Evolutionary conservation across 2,888 invertebrate genomes (phyloP).

Genomic region (Tyria jacobaeae): DNA sequence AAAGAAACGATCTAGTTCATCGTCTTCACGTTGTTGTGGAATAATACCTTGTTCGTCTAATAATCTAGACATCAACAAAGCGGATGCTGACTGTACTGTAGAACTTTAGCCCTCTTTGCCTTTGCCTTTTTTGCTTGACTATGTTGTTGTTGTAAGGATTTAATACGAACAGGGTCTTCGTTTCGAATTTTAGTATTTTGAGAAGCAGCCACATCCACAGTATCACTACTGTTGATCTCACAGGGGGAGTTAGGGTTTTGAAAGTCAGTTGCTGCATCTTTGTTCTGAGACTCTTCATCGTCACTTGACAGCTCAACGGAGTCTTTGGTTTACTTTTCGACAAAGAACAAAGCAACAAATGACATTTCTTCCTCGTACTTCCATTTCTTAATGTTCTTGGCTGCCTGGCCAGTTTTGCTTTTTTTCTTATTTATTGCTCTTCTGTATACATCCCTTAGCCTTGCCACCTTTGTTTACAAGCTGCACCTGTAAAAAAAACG

Average conservation of each 20-base stretch:
- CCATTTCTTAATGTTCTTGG: conserved; percentile 26
- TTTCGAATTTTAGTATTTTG: conserved; percentile 13
- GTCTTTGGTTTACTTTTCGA: conserved; percentile 38
- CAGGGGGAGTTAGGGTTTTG: no score
- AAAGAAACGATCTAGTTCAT: conserved; percentile 41
- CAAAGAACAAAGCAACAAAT: conserved; percentile 40
- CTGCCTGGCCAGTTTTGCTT: conserved; percentile 26
- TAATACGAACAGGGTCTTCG: conserved; percentile 17
- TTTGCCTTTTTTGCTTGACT: conserved; percentile 19
- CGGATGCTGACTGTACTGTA: conserved; percentile 17
- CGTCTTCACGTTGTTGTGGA: conserved; percentile 17
- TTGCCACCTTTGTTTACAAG: conserved; percentile 35
- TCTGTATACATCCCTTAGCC: conserved; percentile 32
- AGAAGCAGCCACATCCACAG: conserved; percentile 19
- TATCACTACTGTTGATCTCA: conserved; percentile 18
- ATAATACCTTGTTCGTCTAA: conserved; percentile 19
- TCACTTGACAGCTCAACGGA: conserved; percentile 41
- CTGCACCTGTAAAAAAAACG: conserved; percentile 25
- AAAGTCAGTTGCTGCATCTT: no score
- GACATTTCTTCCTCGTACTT: conserved; percentile 44
- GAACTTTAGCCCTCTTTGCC: conserved; percentile 19
- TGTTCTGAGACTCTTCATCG: no score
- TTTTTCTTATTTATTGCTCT: conserved; percentile 34
- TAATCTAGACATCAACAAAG: conserved; percentile 27
- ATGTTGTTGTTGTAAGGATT: conserved; percentile 18